Evolutionary conservation across 2,113 vertebrate species (phyloP).

Genomic region (Tetrax tetrax): DNA sequence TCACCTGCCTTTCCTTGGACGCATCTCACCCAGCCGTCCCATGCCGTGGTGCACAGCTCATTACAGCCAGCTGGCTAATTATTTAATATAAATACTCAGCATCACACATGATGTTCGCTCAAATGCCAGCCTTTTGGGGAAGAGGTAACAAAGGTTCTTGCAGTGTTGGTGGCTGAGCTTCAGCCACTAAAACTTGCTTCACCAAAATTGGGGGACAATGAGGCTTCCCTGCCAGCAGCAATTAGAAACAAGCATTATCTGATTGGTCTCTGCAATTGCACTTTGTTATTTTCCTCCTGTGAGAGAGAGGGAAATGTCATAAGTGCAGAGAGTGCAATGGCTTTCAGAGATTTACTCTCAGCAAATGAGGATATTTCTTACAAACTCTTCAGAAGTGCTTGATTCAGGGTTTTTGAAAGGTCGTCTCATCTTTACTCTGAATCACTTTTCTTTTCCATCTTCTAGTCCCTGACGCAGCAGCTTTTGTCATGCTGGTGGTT

Average conservation of each 20-base stretch:
- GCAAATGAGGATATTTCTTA: neutral
- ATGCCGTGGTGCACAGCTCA: neutral
- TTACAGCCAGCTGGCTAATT: conserved; percentile 3
- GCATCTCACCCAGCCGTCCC: neutral
- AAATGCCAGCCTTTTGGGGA: neutral
- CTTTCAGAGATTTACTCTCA: neutral
- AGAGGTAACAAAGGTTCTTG: neutral
- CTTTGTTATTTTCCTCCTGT: neutral
- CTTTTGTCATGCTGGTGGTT: neutral
- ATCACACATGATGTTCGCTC: neutral
- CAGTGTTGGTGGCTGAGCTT: neutral
- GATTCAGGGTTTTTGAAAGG: neutral
- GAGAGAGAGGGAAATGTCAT: neutral
- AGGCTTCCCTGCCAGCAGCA: neutral
- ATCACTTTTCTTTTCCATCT: neutral
- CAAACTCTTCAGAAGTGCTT: neutral
- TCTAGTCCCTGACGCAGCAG: neutral
- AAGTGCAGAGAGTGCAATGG: neutral
- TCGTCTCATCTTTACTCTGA: neutral
- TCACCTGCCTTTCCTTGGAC: neutral
- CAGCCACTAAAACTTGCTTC: neutral
- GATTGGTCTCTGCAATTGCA: neutral
- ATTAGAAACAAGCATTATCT: neutral
- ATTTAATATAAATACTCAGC: neutral
- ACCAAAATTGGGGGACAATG: neutral